A percentile compares a stretch with the other conserved stretches of the same genome.
Evolutionary conservation across 2,797 vertebrate species (phyloP).

Genomic region (Myioborus melanocephalus): DNA sequence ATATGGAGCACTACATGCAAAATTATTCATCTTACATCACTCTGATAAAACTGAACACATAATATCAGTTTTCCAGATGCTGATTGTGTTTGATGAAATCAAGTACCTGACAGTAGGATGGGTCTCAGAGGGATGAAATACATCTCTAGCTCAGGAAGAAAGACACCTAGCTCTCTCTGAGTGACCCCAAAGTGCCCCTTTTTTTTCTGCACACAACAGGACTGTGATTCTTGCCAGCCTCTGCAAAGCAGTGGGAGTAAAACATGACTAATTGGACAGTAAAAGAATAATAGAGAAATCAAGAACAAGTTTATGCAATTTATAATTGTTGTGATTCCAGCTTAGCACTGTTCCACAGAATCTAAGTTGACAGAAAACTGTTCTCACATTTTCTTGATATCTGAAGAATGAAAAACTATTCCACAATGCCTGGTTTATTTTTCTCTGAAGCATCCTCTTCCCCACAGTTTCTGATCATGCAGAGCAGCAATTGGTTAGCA

Average conservation of each 20-base stretch:
- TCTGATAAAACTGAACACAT: neutral
- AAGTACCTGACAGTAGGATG: neutral
- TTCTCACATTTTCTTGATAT: neutral
- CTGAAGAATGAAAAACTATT: neutral
- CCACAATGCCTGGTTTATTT: neutral
- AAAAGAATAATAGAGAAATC: neutral
- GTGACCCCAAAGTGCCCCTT: neutral
- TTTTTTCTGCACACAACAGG: neutral
- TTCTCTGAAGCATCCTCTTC: neutral
- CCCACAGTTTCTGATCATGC: neutral
- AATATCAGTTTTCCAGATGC: neutral
- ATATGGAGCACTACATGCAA: neutral
- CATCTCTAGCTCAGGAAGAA: neutral
- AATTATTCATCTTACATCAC: neutral
- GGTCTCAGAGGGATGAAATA: neutral
- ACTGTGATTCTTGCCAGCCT: neutral
- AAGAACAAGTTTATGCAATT: neutral
- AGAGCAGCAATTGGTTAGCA: neutral
- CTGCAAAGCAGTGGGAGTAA: neutral
- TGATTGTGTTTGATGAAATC: neutral
- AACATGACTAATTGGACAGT: neutral
- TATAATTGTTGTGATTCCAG: neutral
- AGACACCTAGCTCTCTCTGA: neutral
- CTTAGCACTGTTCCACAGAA: neutral
- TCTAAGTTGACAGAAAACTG: neutral